Conservation (phyloP, 2,113 vertebrate genomes). For the Tricholaema leucomelas region DNA sequence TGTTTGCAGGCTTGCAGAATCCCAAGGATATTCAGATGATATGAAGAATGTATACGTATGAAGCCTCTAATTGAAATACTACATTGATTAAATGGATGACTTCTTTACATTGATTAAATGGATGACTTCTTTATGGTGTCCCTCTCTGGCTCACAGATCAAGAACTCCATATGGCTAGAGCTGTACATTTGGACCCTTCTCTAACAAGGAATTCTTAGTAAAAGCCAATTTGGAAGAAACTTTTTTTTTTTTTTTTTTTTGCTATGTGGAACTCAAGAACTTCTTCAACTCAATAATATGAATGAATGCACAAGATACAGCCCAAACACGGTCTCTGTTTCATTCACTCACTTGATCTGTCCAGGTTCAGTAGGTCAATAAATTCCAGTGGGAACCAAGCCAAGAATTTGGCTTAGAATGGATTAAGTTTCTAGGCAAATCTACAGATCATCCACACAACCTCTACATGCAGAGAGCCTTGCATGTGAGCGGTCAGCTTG, state of each 20-base stretch:
- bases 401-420: constrained; percentile 48
- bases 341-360: constrained; percentile 44
- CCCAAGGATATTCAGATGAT: not conserved
- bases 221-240: not conserved
- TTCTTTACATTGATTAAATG: not conserved
- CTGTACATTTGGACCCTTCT: not conserved
- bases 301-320: constrained; percentile 19
- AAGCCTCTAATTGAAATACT: not conserved
- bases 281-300: not conserved
- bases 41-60: not conserved
- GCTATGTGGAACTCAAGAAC: not conserved
- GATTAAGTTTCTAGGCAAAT: constrained; percentile 50
- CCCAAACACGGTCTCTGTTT: constrained; percentile 24
- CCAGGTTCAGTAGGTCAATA: constrained; percentile 56
- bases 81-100: not conserved
- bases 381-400: constrained; percentile 40
- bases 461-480: not conserved
- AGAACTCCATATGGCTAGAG: not conserved
- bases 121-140: not conserved
- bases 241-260: not conserved
- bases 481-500: not conserved
- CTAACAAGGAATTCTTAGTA: not conserved
- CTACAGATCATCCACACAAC: constrained; percentile 33
- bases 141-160: not conserved
- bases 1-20: not conserved